Percentiles rank a stretch among this genome's conserved stretches.
Evolutionary conservation across 2,113 vertebrate genomes (phyloP).

Genomic region (Thamnophis sirtalis): DNA sequence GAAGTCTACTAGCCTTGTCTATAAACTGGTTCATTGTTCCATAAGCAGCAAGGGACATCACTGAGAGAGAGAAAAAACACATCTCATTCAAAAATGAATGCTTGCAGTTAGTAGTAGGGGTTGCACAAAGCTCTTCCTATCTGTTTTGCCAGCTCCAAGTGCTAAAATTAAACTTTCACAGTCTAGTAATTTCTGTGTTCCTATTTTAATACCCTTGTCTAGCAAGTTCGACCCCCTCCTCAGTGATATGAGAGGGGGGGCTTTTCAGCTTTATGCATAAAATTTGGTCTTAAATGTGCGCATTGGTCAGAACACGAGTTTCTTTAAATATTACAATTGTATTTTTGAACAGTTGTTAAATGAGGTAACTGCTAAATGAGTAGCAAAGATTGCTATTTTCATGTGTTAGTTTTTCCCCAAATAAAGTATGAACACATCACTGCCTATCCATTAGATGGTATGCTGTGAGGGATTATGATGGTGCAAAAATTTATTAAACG

Average conservation of each 20-base stretch:
- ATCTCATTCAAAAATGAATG: not conserved
- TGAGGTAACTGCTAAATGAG: not conserved
- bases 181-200: not conserved
- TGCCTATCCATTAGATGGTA: not conserved
- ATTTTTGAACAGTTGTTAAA: not conserved
- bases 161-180: not conserved
- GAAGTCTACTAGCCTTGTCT: not conserved
- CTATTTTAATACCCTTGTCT: not conserved
- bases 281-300: not conserved
- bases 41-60: not conserved
- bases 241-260: not conserved
- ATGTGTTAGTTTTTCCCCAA: not conserved
- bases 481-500: not conserved
- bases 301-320: not conserved
- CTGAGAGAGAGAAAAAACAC: not conserved
- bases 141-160: not conserved
- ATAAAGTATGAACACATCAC: not conserved
- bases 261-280: not conserved
- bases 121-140: not conserved
- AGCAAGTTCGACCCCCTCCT: not conserved
- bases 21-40: not conserved
- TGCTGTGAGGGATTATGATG: not conserved
- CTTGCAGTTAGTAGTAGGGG: not conserved
- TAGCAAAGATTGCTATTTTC: not conserved
- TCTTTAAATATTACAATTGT: not conserved